phyloP scores from a whole-genome alignment of 2,888 invertebrate species.

The Trisateles emortualis region DNA sequence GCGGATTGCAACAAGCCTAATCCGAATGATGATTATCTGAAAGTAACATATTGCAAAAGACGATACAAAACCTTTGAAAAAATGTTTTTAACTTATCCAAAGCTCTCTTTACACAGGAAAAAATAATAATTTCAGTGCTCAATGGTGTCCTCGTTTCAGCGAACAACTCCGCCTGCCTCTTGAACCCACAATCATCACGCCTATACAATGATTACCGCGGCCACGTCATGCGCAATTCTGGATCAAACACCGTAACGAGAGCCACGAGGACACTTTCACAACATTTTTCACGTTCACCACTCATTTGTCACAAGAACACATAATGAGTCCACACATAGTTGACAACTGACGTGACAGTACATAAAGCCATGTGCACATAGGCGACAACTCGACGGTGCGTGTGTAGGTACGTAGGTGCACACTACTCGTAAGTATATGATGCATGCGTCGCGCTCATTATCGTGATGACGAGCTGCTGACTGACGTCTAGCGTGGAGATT shows the following conservation, averaged over 20 bases:
- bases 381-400: slow-evolving; percentile 1
- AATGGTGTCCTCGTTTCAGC: background rate
- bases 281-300: background rate
- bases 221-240: no score
- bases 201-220: background rate
- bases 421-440: no score
- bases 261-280: background rate
- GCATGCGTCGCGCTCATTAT: slow-evolving; percentile 66
- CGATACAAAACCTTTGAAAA: no score
- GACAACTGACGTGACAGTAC: background rate
- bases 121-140: no score
- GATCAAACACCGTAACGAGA: background rate
- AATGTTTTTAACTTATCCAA: no score
- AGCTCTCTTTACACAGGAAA: no score
- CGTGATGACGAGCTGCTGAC: slow-evolving; percentile 47
- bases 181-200: background rate
- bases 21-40: no score
- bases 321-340: slow-evolving; percentile 2
- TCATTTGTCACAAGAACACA: background rate
- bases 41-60: no score
- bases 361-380: slow-evolving; percentile 1
- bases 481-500: slow-evolving; percentile 4
- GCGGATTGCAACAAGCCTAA: no score
- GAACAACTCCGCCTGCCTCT: background rate
- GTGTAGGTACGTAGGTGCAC: no score